Percentiles rank a stretch among this genome's conserved stretches.
Conservation (phyloP, 2,797 vertebrate species). For the Melanotaenia trifasciata region DNA sequence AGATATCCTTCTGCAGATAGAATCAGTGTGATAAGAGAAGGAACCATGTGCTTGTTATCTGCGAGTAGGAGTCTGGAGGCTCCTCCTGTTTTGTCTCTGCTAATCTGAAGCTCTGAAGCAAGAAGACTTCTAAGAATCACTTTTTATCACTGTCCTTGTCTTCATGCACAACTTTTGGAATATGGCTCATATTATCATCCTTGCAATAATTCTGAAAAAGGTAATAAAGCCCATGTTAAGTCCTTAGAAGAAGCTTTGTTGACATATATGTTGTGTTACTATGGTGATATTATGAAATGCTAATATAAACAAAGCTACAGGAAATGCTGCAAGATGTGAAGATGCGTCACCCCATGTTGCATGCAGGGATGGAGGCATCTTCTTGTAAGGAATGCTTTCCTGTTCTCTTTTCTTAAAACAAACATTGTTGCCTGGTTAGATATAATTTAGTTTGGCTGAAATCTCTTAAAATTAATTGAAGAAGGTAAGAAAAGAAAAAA, state of each 20-base stretch:
- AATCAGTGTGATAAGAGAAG: slow-evolving; percentile 63
- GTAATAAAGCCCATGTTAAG: neutral
- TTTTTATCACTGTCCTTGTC: neutral
- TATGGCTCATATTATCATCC: neutral
- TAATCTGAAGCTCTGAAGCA: slow-evolving; percentile 12
- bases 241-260: neutral
- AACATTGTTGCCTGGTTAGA: too few relatives aligned
- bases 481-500: too few relatives aligned
- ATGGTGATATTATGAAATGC: too few relatives aligned
- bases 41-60: slow-evolving; percentile 64
- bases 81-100: slow-evolving; percentile 39
- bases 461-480: too few relatives aligned
- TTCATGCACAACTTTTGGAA: neutral
- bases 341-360: too few relatives aligned
- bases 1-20: slow-evolving; percentile 43
- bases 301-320: too few relatives aligned
- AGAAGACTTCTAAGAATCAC: neutral
- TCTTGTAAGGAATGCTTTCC: too few relatives aligned
- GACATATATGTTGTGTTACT: neutral
- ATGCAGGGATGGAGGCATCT: too few relatives aligned
- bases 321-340: too few relatives aligned
- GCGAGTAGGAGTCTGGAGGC: slow-evolving; percentile 24
- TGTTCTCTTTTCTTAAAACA: too few relatives aligned
- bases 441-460: too few relatives aligned
- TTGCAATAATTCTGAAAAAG: neutral